phyloP scores from a whole-genome alignment of 2,888 invertebrate genomes.

The Coenonympha arcania region DNA sequence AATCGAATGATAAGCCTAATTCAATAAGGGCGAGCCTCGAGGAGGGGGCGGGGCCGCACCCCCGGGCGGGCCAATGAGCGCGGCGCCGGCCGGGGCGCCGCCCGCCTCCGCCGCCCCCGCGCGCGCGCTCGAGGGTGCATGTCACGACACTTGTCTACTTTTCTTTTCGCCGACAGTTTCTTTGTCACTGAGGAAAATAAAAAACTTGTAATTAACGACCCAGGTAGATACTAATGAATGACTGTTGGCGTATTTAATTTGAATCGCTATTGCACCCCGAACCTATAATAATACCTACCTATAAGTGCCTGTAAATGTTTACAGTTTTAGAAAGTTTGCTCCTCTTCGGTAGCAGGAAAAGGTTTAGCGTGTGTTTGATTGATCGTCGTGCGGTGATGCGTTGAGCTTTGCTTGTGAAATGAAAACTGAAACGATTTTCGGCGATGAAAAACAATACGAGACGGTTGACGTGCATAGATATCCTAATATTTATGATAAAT shows the following conservation, averaged over 20 bases:
- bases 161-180: slow-evolving; percentile 75
- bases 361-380: slow-evolving; percentile 19
- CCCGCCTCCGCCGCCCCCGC: slow-evolving; percentile 45
- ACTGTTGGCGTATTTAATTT: slow-evolving; percentile 48
- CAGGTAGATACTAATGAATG: slow-evolving; percentile 67
- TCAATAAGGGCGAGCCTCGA: slow-evolving; percentile 80
- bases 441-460: neutral
- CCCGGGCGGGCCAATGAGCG: slow-evolving; percentile 56
- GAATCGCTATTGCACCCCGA: slow-evolving; percentile 29
- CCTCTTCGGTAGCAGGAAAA: slow-evolving; percentile 9
- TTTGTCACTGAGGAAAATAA: slow-evolving; percentile 75
- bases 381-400: slow-evolving; percentile 18
- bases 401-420: neutral
- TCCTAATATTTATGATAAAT: no score
- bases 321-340: slow-evolving; percentile 7
- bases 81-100: slow-evolving; percentile 43
- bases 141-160: slow-evolving; percentile 75
- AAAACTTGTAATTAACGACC: slow-evolving; percentile 74
- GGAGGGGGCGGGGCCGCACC: slow-evolving; percentile 68
- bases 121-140: slow-evolving; percentile 57
- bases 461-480: no score
- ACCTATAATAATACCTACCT: slow-evolving; percentile 12
- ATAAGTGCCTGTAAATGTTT: neutral
- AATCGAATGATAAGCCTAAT: slow-evolving; percentile 84
- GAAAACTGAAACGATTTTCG: neutral